These are phyloP conservation scores for Paracyclopina nana DNA, from an alignment of 1,140 invertebrate species.

Conservation along the genomic window DNA sequence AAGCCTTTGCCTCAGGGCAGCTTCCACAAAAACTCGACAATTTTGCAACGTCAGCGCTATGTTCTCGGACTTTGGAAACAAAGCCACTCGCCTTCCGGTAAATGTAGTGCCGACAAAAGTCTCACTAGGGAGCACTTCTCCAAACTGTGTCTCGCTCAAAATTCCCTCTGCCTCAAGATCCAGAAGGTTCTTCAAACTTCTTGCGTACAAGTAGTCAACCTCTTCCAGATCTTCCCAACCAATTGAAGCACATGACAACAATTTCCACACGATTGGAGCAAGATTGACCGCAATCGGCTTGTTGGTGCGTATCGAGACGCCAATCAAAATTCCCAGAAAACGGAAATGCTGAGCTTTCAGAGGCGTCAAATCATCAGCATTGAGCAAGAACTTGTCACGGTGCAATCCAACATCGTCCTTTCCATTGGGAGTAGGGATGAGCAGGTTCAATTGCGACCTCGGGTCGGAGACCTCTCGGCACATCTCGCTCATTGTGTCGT, in stretches of 20 bases:
- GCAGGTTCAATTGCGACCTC: conserved; percentile 30
- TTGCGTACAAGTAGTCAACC: conserved; percentile 39
- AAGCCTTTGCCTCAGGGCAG: conserved; percentile 37
- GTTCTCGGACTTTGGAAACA: conserved; percentile 37
- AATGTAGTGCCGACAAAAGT: conserved; percentile 42
- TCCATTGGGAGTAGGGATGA: conserved; percentile 37
- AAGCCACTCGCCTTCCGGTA: conserved; percentile 36
- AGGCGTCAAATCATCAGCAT: conserved; percentile 34
- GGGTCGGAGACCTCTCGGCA: conserved; percentile 33
- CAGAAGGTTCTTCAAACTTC: conserved; percentile 29
- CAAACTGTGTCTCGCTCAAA: neutral
- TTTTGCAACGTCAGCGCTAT: conserved; percentile 40
- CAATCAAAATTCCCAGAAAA: conserved; percentile 38
- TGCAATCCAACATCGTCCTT: conserved; percentile 39
- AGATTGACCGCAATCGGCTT: conserved; percentile 40
- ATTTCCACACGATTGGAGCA: conserved; percentile 43
- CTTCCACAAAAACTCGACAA: conserved; percentile 38
- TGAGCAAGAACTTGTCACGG: conserved; percentile 39
- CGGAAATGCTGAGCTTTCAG: conserved; percentile 37
- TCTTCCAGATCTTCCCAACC: conserved; percentile 42
- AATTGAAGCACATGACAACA: conserved; percentile 37
- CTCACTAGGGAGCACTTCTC: conserved; percentile 38
- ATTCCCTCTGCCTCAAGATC: too few relatives aligned
- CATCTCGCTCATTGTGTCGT: conserved; percentile 49
- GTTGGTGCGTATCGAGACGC: conserved; percentile 36